Percentiles rank a stretch among this genome's conserved stretches.
These are phyloP conservation scores for Drosophila rhopaloa DNA, from an alignment of 1,140 invertebrate genomes.

Conservation along the genomic window DNA sequence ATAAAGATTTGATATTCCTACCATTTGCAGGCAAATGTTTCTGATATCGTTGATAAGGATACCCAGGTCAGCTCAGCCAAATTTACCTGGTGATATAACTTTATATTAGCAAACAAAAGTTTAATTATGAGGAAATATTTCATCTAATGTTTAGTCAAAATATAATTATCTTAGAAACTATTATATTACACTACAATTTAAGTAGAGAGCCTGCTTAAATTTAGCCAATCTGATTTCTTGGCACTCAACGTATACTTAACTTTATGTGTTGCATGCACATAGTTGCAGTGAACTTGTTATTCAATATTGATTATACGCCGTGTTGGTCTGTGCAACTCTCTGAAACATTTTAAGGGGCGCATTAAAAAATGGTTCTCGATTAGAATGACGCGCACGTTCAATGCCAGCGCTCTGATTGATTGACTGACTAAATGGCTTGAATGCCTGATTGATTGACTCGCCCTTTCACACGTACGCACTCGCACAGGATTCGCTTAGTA, in stretches of 20 bases:
- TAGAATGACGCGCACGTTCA: conserved; percentile 70
- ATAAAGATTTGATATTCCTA: conserved; percentile 26
- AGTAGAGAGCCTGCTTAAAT: conserved; percentile 8
- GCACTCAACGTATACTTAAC: background rate
- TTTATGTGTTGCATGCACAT: background rate
- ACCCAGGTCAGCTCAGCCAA: background rate
- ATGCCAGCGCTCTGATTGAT: conserved; percentile 66
- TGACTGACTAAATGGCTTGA: conserved; percentile 80
- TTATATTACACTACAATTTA: background rate
- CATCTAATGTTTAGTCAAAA: background rate
- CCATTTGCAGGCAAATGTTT: conserved; percentile 17
- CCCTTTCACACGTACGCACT: conserved; percentile 52
- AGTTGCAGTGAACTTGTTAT: conserved; percentile 5
- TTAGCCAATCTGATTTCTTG: background rate
- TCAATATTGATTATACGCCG: conserved; percentile 28
- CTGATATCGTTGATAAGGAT: background rate
- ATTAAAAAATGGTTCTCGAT: conserved; percentile 69
- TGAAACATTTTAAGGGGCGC: conserved; percentile 34
- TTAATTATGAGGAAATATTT: background rate
- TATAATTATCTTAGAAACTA: conserved; percentile 5
- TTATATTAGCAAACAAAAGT: conserved; percentile 1
- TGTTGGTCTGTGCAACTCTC: conserved; percentile 12
- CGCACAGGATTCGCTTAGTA: conserved; percentile 10
- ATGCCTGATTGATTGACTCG: conserved; percentile 79
- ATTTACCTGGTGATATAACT: too few relatives aligned